Conservation (phyloP, 2,888 invertebrate species). For the Apamea crenata region DNA sequence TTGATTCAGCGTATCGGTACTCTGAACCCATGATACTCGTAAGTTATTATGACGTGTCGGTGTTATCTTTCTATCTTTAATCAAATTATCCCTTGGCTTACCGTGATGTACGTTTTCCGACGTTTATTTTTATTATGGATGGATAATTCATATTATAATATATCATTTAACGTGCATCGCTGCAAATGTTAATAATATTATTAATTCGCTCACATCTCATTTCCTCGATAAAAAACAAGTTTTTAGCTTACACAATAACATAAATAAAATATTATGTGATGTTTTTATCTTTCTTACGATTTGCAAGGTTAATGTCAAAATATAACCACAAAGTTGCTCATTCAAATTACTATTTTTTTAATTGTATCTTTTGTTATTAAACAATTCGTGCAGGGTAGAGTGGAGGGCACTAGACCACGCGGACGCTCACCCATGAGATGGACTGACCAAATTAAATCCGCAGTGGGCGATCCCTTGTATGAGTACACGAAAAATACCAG, state of each 20-base stretch:
- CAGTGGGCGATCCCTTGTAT: too few relatives aligned
- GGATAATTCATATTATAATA: not conserved
- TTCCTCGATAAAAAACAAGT: not conserved
- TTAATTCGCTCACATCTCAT: not conserved
- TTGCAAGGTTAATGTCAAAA: constrained; percentile 1
- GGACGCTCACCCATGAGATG: too few relatives aligned
- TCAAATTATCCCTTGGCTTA: constrained; percentile 50
- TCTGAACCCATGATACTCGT: constrained; percentile 27
- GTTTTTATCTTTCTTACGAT: not conserved
- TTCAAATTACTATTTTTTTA: not conserved
- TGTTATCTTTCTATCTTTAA: constrained; percentile 33
- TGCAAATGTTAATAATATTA: not conserved
- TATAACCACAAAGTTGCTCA: not conserved
- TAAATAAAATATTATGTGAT: not conserved
- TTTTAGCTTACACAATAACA: constrained; percentile 9
- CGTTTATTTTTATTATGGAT: constrained; percentile 39
- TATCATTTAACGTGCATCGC: not conserved
- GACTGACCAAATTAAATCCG: too few relatives aligned
- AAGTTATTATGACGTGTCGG: constrained; percentile 27
- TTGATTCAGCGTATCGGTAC: constrained; percentile 19
- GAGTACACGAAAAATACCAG: too few relatives aligned
- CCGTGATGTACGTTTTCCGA: constrained; percentile 16
- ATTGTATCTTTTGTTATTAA: not conserved
- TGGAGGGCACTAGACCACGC: too few relatives aligned
- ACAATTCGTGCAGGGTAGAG: not conserved